Percentiles rank a stretch among this genome's conserved stretches.
Evolutionary conservation across 2,113 vertebrate species (phyloP).

Genomic region (Meles meles): DNA sequence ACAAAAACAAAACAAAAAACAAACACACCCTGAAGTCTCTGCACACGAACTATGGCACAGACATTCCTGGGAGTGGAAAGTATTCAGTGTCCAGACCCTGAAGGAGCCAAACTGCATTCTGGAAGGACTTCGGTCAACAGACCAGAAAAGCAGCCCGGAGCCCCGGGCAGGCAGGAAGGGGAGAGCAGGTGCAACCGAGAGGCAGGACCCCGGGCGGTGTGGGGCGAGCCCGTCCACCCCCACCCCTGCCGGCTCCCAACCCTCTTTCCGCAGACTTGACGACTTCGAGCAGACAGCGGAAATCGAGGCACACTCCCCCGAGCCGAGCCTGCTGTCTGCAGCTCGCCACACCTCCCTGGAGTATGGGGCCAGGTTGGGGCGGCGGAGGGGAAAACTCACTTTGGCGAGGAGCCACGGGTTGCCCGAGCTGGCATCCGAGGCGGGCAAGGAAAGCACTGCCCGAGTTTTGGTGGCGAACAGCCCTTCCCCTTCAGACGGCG

Average conservation of each 20-base stretch:
- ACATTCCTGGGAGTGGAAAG: not conserved
- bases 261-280: not conserved
- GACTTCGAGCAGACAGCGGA: not conserved
- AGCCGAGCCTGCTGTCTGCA: not conserved
- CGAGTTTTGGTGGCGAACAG: not conserved
- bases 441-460: not conserved
- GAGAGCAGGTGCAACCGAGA: not conserved
- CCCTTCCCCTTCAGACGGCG: not conserved
- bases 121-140: not conserved
- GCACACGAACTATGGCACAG: not conserved
- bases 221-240: rapidly evolving
- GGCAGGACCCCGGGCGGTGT: rapidly evolving
- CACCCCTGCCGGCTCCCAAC: not conserved
- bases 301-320: not conserved
- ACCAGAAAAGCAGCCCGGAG: not conserved
- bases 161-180: not conserved
- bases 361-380: rapidly evolving
- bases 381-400: too few relatives aligned
- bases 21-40: not conserved
- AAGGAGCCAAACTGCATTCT: not conserved
- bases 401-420: not conserved
- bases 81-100: not conserved
- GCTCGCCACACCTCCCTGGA: not conserved
- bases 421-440: too few relatives aligned
- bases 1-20: not conserved